Evolutionary conservation across 2,113 vertebrate genomes (phyloP).

Genomic region (Hyaena hyaena): DNA sequence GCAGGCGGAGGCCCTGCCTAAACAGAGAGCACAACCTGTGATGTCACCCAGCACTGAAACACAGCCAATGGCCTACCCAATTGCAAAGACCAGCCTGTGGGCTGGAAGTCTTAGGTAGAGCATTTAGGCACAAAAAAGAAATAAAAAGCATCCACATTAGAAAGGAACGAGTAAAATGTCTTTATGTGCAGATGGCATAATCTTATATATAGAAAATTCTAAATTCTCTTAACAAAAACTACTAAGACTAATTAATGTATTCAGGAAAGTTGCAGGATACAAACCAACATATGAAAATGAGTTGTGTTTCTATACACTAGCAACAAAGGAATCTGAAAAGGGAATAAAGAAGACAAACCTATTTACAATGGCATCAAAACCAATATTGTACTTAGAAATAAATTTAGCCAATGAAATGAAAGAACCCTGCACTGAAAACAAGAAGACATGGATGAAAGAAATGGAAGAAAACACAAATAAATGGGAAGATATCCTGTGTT

Average conservation of each 20-base stretch:
- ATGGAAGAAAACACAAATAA: too few species aligned
- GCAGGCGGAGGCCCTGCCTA: neutral
- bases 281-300: neutral
- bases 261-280: neutral
- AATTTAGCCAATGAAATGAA: too few species aligned
- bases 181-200: neutral
- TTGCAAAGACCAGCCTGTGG: neutral
- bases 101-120: neutral
- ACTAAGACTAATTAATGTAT: neutral
- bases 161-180: neutral
- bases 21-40: neutral
- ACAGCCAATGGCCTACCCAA: neutral
- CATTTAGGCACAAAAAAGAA: neutral
- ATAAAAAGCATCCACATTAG: neutral
- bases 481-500: too few species aligned
- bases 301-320: neutral
- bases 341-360: too few species aligned
- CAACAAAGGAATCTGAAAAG: neutral
- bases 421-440: too few species aligned
- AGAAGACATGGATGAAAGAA: too few species aligned
- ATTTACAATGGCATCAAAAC: too few species aligned
- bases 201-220: neutral
- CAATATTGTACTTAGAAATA: too few species aligned
- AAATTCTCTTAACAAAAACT: neutral
- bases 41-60: neutral